These are phyloP conservation scores for Anagrus nilaparvatae DNA, from an alignment of 1,140 invertebrate species.

Conservation along the genomic window DNA sequence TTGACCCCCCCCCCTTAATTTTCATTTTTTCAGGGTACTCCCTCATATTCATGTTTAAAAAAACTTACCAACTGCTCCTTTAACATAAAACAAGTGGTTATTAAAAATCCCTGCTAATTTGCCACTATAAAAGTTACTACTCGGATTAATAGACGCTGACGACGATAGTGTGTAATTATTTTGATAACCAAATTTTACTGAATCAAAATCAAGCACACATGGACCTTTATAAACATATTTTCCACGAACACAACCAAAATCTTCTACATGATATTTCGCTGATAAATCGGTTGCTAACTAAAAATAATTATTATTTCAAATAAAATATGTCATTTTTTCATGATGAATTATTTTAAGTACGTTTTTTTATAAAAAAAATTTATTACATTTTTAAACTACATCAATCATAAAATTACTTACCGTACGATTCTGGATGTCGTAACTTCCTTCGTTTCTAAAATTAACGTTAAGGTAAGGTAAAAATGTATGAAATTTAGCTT, in stretches of 20 bases:
- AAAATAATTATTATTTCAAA: neutral
- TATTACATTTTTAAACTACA: neutral
- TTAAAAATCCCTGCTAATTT: too few species aligned
- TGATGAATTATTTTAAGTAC: neutral
- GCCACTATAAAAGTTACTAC: too few species aligned
- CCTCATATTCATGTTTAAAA: too few species aligned
- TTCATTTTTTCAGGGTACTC: too few species aligned
- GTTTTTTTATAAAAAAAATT: neutral
- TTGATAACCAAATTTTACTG: too few species aligned
- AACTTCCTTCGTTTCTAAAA: neutral
- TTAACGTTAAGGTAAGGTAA: neutral
- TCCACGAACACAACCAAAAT: neutral
- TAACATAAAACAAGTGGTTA: too few species aligned
- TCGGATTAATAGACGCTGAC: too few species aligned
- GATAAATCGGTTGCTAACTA: neutral
- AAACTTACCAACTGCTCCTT: too few species aligned
- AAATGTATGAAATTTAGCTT: neutral
- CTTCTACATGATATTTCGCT: too few species aligned
- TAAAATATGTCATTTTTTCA: neutral
- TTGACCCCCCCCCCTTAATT: too few species aligned
- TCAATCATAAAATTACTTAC: neutral
- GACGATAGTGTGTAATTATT: too few species aligned
- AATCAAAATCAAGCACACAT: too few species aligned
- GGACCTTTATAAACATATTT: neutral
- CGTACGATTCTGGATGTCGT: neutral